phyloP scores from a whole-genome alignment of 2,113 vertebrate species.

The Anas platyrhynchos region DNA sequence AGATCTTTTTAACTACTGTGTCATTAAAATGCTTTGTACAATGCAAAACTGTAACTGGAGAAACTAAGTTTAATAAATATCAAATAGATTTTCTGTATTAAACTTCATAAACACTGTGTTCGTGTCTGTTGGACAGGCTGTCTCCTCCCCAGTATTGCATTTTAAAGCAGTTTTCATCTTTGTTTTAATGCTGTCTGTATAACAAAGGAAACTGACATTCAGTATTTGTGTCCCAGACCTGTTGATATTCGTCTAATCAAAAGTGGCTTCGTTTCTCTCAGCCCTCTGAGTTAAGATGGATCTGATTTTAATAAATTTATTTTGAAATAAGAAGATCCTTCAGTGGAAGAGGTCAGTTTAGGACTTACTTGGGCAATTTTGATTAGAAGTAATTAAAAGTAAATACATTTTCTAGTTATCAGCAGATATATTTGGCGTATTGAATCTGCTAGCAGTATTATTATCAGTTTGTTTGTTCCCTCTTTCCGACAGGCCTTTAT shows the following conservation, averaged over 20 bases:
- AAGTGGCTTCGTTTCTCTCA: neutral
- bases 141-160: neutral
- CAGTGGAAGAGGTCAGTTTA: neutral
- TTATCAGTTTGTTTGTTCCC: conserved; percentile 6
- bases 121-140: neutral
- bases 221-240: accelerated
- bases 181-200: accelerated
- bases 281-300: neutral
- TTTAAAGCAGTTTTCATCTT: neutral
- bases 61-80: conserved; percentile 91
- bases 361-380: neutral
- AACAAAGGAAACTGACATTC: no score
- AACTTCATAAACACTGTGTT: conserved; percentile 64
- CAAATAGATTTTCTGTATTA: conserved; percentile 90
- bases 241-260: neutral
- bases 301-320: neutral
- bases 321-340: neutral
- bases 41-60: conserved; percentile 89
- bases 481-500: neutral
- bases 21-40: conserved; percentile 91
- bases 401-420: neutral
- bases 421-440: neutral
- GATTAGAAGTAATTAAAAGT: neutral
- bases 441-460: neutral
- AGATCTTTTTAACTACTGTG: conserved; percentile 90